phyloP scores from a whole-genome alignment of 2,113 vertebrate species.

The Poeciliopsis turrubarensis region DNA sequence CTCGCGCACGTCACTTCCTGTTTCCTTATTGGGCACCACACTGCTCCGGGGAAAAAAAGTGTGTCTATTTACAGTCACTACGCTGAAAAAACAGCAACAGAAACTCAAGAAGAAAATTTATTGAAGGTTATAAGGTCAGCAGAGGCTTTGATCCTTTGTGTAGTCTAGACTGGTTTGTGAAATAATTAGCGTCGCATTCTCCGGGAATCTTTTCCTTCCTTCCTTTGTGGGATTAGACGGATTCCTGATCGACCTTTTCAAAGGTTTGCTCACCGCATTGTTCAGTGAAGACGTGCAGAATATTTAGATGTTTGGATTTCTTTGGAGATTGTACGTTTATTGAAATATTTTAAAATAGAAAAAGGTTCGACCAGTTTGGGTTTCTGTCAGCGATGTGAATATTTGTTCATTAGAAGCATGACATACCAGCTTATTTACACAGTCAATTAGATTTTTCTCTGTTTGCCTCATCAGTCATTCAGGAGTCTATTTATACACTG shows the following conservation, averaged over 20 bases:
- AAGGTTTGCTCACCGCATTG: background rate
- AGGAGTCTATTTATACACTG: too few species aligned
- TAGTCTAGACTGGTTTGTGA: constrained; percentile 5
- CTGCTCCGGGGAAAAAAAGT: background rate
- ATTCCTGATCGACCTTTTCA: background rate
- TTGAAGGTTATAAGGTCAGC: constrained; percentile 5
- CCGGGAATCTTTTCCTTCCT: background rate
- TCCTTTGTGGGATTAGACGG: background rate
- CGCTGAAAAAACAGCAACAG: background rate
- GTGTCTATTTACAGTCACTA: background rate
- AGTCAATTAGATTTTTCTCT: too few species aligned
- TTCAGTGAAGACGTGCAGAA: background rate
- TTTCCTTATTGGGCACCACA: constrained; percentile 32
- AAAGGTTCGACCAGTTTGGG: background rate
- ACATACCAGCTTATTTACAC: too few species aligned
- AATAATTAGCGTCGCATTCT: background rate
- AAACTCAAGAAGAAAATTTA: background rate
- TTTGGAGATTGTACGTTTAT: background rate
- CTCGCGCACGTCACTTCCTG: constrained; percentile 35
- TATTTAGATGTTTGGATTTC: background rate
- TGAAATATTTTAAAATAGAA: background rate
- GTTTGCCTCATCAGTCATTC: too few species aligned
- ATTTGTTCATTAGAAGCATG: background rate
- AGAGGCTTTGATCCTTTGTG: constrained; percentile 46
- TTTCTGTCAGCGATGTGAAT: background rate